Evolutionary conservation across 2,888 invertebrate species (phyloP).

Genomic region (Stratiomys singularior): DNA sequence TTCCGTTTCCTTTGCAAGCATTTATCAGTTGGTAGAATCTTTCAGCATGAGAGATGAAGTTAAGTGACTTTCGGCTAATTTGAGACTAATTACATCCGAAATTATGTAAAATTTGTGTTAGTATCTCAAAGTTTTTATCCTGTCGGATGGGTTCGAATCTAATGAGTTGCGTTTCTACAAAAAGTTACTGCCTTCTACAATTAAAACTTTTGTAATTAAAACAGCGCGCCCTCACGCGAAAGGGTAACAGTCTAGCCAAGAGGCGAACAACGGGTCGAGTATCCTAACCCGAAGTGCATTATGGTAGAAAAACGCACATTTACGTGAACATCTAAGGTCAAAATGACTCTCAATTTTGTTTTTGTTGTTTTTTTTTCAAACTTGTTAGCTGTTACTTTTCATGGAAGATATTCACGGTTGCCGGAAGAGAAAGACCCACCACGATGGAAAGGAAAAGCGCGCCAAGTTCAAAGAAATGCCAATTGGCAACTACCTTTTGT

Average conservation of each 20-base stretch:
- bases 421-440: too few species aligned
- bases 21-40: constrained; percentile 36
- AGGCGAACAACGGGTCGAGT: too few species aligned
- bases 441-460: too few species aligned
- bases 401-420: too few species aligned
- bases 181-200: constrained; percentile 37
- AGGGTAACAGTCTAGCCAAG: background rate
- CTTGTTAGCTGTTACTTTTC: too few species aligned
- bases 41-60: constrained; percentile 31
- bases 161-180: constrained; percentile 35
- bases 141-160: background rate
- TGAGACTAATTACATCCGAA: constrained; percentile 39
- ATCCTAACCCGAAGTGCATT: too few species aligned
- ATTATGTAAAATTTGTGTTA: constrained; percentile 37
- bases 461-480: too few species aligned
- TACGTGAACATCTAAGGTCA: too few species aligned
- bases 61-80: constrained; percentile 42
- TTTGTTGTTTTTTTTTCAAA: too few species aligned
- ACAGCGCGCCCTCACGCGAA: background rate
- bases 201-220: constrained; percentile 45
- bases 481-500: too few species aligned
- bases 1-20: constrained; percentile 8
- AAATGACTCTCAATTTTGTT: too few species aligned
- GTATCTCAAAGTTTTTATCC: constrained; percentile 29
- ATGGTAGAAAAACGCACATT: too few species aligned